Conservation (phyloP, 2,113 vertebrate species). For the Cyanoliseus patagonus region DNA sequence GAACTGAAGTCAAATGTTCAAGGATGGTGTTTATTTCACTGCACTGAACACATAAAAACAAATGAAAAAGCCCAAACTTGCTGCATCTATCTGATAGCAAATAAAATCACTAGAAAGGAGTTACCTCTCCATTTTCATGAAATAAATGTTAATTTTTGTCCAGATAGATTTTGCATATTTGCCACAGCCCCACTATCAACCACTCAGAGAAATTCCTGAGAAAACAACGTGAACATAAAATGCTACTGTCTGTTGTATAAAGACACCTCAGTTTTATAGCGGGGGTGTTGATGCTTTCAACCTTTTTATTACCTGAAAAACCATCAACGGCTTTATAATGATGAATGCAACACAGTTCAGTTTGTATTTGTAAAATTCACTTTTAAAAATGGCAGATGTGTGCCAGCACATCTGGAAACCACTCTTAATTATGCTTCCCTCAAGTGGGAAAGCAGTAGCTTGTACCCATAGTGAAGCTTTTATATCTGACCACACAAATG, state of each 20-base stretch:
- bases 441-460: constrained; percentile 48
- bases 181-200: neutral
- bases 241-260: neutral
- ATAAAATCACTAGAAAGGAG: neutral
- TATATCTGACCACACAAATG: constrained; percentile 63
- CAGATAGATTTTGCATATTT: neutral
- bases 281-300: constrained; percentile 13
- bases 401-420: constrained; percentile 70
- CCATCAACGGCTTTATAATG: constrained; percentile 41
- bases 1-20: neutral
- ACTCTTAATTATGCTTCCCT: constrained; percentile 68
- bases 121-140: neutral
- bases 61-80: neutral
- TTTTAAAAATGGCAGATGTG: constrained; percentile 23
- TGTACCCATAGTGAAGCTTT: constrained; percentile 23
- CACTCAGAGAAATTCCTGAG: neutral
- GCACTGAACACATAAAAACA: neutral
- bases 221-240: neutral
- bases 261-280: neutral
- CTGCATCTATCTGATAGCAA: neutral
- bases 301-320: constrained; percentile 58
- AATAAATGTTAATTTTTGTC: neutral
- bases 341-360: constrained; percentile 16
- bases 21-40: neutral
- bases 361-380: constrained; percentile 44